Base-by-base conservation (phyloP, 1,140 invertebrate species). In the Hyles euphorbiae region DNA sequence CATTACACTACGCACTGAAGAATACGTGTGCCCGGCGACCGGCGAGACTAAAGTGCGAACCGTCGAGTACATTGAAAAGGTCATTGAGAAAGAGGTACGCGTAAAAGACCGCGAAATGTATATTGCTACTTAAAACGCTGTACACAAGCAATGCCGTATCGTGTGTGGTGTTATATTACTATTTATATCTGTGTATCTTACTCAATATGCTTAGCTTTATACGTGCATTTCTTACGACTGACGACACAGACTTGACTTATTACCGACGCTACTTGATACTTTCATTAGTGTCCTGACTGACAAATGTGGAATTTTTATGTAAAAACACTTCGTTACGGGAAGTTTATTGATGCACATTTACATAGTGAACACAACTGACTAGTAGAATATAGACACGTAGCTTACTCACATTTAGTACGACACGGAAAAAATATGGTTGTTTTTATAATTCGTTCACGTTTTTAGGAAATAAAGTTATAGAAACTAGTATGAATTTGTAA, bases 41-140 rank as follows among this genome's bases (percentile, higher is more conserved):
- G 96, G 96, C 72, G 94, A 95, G 87, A 92, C 92, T 83, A 94
- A 94, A 89, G 93, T 98, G 69, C 92, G 95, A 90, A 98, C 96
- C 58, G 92, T 97, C 84, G 95, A 97, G 92, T 95, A 96, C 91
- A 94, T 97, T 90, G 96, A 98, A 92, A 97, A 97, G 92, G 93
- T 96, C 87, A 96, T 98, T 90, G 96, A 98, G 90, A 96, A 95
- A 92, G 96, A 98, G 96, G 96, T 97, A 96, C 87, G 87, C 71
- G 76, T 72, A 61, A 55, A n/a, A 56, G 47, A 49, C 60, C 71
- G 73, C 78, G 72, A 76, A 57, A 72, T 86, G 81, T 86, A 82
- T 63, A 82, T 83, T 72, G 75, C 78, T 72, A 70, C 60, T 67
- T 74, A 81, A 68, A 63, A 62, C 72, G 83, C 81, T 82, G 80